Percentiles rank a stretch among this genome's conserved stretches.
Evolutionary conservation across 2,113 vertebrate genomes (phyloP).

Genomic region (Thomomys bottae): DNA sequence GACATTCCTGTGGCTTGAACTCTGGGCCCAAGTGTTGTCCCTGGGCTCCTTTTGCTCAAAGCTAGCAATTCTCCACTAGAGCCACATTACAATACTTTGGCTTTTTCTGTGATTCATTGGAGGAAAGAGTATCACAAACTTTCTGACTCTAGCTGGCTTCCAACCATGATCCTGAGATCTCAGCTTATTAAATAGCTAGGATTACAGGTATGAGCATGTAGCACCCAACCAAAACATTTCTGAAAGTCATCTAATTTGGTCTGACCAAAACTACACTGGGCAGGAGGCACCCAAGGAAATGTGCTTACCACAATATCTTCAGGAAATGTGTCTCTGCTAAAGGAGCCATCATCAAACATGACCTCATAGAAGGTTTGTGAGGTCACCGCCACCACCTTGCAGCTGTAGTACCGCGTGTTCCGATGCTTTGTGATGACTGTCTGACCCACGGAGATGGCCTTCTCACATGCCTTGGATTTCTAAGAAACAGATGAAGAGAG

Average conservation of each 20-base stretch:
- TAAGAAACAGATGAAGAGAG: slow-evolving; percentile 55
- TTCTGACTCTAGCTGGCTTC: too few species aligned
- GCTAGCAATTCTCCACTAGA: too few species aligned
- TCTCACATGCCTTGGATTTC: slow-evolving; percentile 89
- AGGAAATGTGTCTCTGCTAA: slow-evolving; percentile 96
- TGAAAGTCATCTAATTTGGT: background rate
- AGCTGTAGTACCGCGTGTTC: slow-evolving; percentile 96
- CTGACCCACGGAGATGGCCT: slow-evolving; percentile 91
- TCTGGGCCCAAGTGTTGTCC: too few species aligned
- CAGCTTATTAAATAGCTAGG: too few species aligned
- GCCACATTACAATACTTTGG: too few species aligned
- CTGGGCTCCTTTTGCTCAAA: too few species aligned
- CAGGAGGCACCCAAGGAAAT: background rate
- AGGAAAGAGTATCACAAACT: too few species aligned
- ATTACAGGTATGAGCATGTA: too few species aligned
- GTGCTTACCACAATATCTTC: slow-evolving; percentile 97
- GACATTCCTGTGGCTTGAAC: too few species aligned
- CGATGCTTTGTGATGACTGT: slow-evolving; percentile 96
- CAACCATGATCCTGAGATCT: too few species aligned
- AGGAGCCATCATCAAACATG: slow-evolving; percentile 97
- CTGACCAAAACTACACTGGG: background rate
- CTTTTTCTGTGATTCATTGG: too few species aligned
- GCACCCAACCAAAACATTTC: background rate
- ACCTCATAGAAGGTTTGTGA: slow-evolving; percentile 97
- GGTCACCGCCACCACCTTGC: slow-evolving; percentile 90